Evolutionary conservation across 2,797 vertebrate species (phyloP).

Genomic region (Alca torda): DNA sequence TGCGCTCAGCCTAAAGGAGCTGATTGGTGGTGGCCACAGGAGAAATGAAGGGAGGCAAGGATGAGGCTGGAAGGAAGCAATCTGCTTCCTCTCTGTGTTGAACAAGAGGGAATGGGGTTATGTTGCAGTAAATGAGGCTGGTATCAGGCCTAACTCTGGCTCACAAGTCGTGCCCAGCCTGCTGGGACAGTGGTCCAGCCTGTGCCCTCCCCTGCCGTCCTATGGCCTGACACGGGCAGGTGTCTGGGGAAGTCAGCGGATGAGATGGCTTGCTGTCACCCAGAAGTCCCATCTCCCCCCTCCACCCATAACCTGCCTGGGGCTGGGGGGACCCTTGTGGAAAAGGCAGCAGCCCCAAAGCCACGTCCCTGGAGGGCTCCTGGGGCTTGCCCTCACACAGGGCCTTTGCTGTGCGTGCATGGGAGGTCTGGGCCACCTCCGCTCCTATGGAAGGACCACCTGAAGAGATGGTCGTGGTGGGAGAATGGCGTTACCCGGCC

Average conservation of each 20-base stretch:
- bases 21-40: background rate
- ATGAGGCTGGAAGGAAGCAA: background rate
- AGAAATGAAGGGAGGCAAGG: background rate
- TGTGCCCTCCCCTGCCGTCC: background rate
- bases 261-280: background rate
- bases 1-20: background rate
- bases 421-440: background rate
- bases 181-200: background rate
- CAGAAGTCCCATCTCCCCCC: background rate
- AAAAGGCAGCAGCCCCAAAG: background rate
- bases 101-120: background rate
- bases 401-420: rapidly evolving
- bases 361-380: background rate
- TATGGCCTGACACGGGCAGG: background rate
- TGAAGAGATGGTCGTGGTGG: rapidly evolving
- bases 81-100: background rate
- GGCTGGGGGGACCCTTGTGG: background rate
- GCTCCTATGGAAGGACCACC: background rate
- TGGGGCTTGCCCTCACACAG: rapidly evolving
- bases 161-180: background rate
- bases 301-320: background rate
- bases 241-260: rapidly evolving
- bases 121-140: background rate
- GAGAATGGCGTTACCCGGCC: too few relatives aligned
- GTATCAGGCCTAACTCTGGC: background rate